Percentiles rank a stretch among this genome's conserved stretches.
Evolutionary conservation across 2,888 invertebrate genomes (phyloP).

Genomic region (Cephus pygmeus): DNA sequence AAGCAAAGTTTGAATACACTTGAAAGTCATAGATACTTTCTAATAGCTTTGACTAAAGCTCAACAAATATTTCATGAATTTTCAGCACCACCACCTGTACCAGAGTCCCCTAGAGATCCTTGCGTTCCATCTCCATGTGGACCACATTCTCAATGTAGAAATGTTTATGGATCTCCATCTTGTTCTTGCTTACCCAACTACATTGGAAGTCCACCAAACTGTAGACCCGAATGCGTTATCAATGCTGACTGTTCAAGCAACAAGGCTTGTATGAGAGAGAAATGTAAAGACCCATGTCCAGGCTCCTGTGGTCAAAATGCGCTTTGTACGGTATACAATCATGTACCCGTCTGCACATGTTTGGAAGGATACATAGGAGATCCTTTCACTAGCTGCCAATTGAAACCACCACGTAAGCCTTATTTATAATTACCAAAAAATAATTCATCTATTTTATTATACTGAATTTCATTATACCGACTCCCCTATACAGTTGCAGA

Average conservation of each 20-base stretch:
- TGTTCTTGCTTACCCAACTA: constrained; percentile 54
- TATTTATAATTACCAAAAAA: not conserved
- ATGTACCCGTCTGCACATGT: constrained; percentile 62
- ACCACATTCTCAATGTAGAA: constrained; percentile 55
- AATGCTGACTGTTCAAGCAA: constrained; percentile 56
- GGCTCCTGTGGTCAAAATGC: constrained; percentile 64
- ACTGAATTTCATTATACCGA: not conserved
- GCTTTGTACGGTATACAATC: constrained; percentile 58
- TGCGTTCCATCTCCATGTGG: constrained; percentile 64
- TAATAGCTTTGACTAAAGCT: not conserved
- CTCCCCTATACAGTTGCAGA: constrained; percentile 45
- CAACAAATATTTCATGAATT: not conserved
- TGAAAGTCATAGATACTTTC: not conserved
- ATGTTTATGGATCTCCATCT: constrained; percentile 51
- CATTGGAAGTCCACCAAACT: constrained; percentile 58
- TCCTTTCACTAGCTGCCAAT: constrained; percentile 55
- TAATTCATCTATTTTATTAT: not conserved
- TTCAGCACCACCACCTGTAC: constrained; percentile 23
- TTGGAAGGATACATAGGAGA: constrained; percentile 63
- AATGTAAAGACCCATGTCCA: constrained; percentile 63
- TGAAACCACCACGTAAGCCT: constrained; percentile 47
- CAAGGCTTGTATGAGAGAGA: constrained; percentile 55
- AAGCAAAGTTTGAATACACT: constrained; percentile 27
- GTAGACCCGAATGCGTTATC: constrained; percentile 60
- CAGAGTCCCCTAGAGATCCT: constrained; percentile 44